Conservation (phyloP, 30 jellyfish, hydroid and myxozoan genomes). For the Aurelia aurita region DNA sequence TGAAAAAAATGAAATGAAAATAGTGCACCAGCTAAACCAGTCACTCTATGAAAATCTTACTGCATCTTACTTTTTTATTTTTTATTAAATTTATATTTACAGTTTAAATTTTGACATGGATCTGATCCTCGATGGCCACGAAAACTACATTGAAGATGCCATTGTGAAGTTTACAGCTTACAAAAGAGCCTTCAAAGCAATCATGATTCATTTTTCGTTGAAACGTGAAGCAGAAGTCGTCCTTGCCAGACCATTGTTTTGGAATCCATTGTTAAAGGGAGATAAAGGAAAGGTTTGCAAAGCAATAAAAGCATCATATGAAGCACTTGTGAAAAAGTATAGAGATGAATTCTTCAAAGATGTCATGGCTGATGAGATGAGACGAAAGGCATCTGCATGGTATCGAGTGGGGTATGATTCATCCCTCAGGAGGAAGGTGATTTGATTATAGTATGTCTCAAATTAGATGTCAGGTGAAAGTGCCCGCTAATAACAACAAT, state of each 20-base stretch:
- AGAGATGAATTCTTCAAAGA: constrained; percentile 67
- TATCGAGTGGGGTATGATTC: constrained; percentile 58
- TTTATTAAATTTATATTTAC: neutral
- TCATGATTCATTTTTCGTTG: constrained; percentile 59
- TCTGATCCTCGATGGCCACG: constrained; percentile 64
- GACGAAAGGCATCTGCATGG: constrained; percentile 89
- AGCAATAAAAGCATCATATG: constrained; percentile 48
- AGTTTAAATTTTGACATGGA: constrained; percentile 32
- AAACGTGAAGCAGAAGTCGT: constrained; percentile 84
- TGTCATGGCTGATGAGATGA: constrained; percentile 19
- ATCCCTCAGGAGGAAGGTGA: too few species aligned
- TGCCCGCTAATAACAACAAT: too few species aligned
- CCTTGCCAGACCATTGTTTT: constrained; percentile 72
- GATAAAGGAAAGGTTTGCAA: constrained; percentile 77
- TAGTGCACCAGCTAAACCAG: too few species aligned
- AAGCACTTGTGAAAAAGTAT: constrained; percentile 63
- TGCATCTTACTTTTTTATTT: too few species aligned
- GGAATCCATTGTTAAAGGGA: constrained; percentile 76
- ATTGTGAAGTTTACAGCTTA: constrained; percentile 39
- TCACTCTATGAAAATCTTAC: too few species aligned
- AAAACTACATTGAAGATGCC: constrained; percentile 64
- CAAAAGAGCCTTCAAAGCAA: constrained; percentile 31
- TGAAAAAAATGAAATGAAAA: too few species aligned
- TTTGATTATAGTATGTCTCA: too few species aligned
- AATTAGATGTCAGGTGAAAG: too few species aligned